Evolutionary conservation across 1,140 invertebrate genomes (phyloP).

Genomic region (Bombus vancouverensis): DNA sequence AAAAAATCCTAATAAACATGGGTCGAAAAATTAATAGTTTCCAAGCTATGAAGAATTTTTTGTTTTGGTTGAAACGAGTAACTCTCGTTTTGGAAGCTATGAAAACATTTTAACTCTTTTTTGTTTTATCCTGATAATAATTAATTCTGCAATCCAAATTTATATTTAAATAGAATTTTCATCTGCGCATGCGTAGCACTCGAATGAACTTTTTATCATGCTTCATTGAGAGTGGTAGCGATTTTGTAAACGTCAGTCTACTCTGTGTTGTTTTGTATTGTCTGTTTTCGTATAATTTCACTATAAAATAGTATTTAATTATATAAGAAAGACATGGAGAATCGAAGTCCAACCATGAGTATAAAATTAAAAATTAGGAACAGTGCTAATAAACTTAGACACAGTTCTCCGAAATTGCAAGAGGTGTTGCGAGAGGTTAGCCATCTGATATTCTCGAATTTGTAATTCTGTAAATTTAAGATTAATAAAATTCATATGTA

Average conservation of each 20-base stretch:
- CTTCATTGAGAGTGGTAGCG: not conserved
- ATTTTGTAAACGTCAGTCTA: not conserved
- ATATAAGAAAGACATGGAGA: conserved; percentile 58
- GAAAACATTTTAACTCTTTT: too few species aligned
- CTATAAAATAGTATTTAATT: not conserved
- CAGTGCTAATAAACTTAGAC: conserved; percentile 72
- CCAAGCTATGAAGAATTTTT: too few species aligned
- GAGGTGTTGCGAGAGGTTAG: conserved; percentile 79
- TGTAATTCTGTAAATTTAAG: conserved; percentile 3
- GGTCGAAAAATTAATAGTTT: too few species aligned
- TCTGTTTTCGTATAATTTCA: not conserved
- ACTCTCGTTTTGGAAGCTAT: too few species aligned
- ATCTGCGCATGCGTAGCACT: not conserved
- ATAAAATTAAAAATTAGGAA: conserved; percentile 72
- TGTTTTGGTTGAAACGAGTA: too few species aligned
- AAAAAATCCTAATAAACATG: too few species aligned
- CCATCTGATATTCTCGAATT: not conserved
- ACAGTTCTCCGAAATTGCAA: conserved; percentile 78
- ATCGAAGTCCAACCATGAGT: conserved; percentile 64
- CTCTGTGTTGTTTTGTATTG: not conserved
- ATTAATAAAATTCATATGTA: not conserved
- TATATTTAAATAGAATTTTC: not conserved
- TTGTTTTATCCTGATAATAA: too few species aligned
- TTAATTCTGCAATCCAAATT: not conserved
- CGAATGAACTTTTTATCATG: not conserved